Percentiles rank a stretch among this genome's conserved stretches.
These are phyloP conservation scores for Mandrillus leucophaeus DNA, from an alignment of 2,113 vertebrate genomes.

Conservation along the genomic window DNA sequence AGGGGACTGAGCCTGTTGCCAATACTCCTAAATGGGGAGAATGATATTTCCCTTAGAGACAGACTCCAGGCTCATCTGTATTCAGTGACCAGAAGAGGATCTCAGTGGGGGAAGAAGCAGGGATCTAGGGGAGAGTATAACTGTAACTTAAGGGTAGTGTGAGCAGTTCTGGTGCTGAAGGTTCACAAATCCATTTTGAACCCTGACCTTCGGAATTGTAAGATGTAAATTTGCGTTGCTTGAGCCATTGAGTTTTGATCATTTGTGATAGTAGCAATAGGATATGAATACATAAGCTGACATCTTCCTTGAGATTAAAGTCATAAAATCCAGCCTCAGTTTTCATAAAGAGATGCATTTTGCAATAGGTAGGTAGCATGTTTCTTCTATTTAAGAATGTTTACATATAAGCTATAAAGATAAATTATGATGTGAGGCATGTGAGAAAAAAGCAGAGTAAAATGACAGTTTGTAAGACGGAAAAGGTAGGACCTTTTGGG, in stretches of 20 bases:
- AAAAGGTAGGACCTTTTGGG: not conserved
- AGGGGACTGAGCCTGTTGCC: not conserved
- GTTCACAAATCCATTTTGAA: not conserved
- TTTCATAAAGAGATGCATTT: not conserved
- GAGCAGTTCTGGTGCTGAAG: not conserved
- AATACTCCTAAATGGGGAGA: fast-evolving
- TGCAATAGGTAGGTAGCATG: too few species aligned
- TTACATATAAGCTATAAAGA: not conserved
- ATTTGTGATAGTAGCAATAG: not conserved
- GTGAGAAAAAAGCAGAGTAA: not conserved
- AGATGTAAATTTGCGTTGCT: not conserved
- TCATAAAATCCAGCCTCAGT: not conserved
- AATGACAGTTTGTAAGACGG: not conserved
- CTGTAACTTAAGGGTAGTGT: not conserved
- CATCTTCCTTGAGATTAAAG: not conserved
- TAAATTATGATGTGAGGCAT: not conserved
- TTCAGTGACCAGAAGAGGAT: too few species aligned
- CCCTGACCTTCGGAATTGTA: not conserved
- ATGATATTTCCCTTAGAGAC: not conserved
- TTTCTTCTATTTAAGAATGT: not conserved
- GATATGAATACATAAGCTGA: not conserved
- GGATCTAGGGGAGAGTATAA: fast-evolving
- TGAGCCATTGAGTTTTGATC: not conserved
- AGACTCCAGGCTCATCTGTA: not conserved
- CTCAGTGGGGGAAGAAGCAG: fast-evolving